Base-by-base conservation (phyloP, 2,888 invertebrate species). In the Sipha maydis region DNA sequence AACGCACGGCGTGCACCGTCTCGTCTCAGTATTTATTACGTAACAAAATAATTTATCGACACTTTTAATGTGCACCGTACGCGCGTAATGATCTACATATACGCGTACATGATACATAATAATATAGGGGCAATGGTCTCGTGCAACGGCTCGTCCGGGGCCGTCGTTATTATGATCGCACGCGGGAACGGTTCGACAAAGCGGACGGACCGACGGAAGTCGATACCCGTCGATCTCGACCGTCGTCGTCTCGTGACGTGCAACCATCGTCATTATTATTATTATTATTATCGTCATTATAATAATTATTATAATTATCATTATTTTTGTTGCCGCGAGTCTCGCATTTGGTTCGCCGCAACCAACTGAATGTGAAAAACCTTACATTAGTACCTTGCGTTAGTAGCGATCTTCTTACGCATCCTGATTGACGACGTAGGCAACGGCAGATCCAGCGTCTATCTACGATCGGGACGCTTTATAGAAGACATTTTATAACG, bases 161-260 rank as follows among this genome's bases (percentile, higher is more conserved):
- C 75, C 21, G 75, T 84, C 56, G 28, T 75, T 73, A 75, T 75
- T 25, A 34, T 78, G n/a, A 56, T 61, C 41, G 69, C 5, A 41
- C 38, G 34, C 73, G 73, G 73, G 71, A n/a, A 69, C 54, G 34
- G 38, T 83, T 25, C n/a, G 17, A 11, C 25, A n/a, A 67, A 67
- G 56, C 14, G 48, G 75, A 71, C 54, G 34, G 34, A 71, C 84
- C 21, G 54, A 84, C 75, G 28, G 83, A 75, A 75, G 83, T 75
- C 83, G 73, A 34, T 34, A 19, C 73, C 54, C 75, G 75, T 84
- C 75, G 31, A 38, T 75, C 75, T 84, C 75, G 34, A 38, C 31
- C 69, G 25, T 28, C 48, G 31, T 41, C 80, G 8, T 67, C 14
- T 25, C n/a, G 17, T n/a, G n/a, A n/a, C n/a, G n/a, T n/a, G n/a